Evolutionary conservation across 2,797 vertebrate species (phyloP).

Genomic region (Amblyraja radiata): DNA sequence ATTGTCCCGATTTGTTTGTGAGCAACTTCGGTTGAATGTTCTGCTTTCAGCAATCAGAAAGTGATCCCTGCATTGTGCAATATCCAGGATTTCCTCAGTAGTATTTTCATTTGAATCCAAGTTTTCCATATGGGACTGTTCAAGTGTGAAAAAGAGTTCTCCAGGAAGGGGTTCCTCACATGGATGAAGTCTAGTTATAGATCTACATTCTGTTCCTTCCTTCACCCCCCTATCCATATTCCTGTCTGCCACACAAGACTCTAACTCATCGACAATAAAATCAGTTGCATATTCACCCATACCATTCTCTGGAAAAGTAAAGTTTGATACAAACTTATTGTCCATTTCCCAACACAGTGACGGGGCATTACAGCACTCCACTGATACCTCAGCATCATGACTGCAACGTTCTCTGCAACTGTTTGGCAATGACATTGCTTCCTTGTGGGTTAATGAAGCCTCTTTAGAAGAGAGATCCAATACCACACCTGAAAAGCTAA

Average conservation of each 20-base stretch:
- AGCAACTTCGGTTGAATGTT: fast-evolving
- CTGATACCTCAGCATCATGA: neutral
- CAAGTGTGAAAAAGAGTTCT: slow-evolving; percentile 68
- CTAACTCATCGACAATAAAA: neutral
- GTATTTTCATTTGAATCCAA: slow-evolving; percentile 31
- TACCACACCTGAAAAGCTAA: slow-evolving; percentile 18
- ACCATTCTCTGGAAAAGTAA: slow-evolving; percentile 22
- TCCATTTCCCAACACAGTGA: slow-evolving; percentile 23
- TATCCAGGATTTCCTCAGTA: slow-evolving; percentile 43
- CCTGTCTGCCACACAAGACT: slow-evolving; percentile 4
- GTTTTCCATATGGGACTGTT: slow-evolving; percentile 33
- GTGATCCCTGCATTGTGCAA: slow-evolving; percentile 39
- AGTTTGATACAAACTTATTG: slow-evolving; percentile 38
- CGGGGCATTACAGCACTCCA: neutral
- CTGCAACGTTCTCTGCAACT: neutral
- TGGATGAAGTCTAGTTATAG: slow-evolving; percentile 11
- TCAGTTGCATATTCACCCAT: slow-evolving; percentile 28
- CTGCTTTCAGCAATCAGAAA: slow-evolving; percentile 34
- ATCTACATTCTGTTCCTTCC: neutral
- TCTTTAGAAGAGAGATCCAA: slow-evolving; percentile 1
- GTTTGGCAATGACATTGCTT: slow-evolving; percentile 15
- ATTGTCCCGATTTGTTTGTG: neutral
- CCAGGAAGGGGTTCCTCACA: slow-evolving; percentile 70
- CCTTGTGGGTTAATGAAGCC: slow-evolving; percentile 17
- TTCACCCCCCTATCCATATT: neutral